Conservation (phyloP, 2,797 vertebrate genomes). For the Eulemur albifrons region DNA sequence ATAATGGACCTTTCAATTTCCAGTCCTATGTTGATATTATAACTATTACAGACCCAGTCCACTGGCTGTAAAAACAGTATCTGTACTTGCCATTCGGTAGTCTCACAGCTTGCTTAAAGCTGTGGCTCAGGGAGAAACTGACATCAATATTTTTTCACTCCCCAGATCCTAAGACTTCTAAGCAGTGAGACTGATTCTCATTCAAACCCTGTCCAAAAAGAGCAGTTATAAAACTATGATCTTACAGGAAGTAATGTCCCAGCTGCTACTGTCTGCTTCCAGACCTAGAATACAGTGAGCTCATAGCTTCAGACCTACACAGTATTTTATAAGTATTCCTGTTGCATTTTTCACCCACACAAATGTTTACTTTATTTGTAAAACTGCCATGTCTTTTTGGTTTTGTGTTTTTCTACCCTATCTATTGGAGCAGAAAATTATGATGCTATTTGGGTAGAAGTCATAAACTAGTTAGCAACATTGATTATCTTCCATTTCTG, state of each 20-base stretch:
- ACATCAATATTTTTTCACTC: not conserved
- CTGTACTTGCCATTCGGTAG: not conserved
- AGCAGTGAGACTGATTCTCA: not conserved
- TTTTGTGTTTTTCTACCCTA: not conserved
- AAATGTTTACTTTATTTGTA: not conserved
- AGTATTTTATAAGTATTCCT: not conserved
- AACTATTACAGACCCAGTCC: not conserved
- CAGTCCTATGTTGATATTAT: too few relatives aligned
- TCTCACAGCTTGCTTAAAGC: not conserved
- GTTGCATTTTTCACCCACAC: not conserved
- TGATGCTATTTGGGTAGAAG: not conserved
- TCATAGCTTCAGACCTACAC: not conserved
- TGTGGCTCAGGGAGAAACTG: not conserved
- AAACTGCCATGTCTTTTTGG: not conserved
- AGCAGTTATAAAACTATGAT: not conserved
- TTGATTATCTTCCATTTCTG: not conserved
- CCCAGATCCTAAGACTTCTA: not conserved
- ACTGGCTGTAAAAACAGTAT: not conserved
- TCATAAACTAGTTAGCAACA: not conserved
- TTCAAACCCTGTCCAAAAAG: not conserved
- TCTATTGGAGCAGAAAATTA: not conserved
- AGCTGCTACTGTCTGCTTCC: not conserved
- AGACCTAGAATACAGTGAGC: not conserved
- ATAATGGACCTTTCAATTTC: not conserved
- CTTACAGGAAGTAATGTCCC: not conserved